Evolutionary conservation across 64 coral and sea anemone species (phyloP), one percentile per base, ranked within the genome.

Genomic region (Cladopsammia gracilis): DNA sequence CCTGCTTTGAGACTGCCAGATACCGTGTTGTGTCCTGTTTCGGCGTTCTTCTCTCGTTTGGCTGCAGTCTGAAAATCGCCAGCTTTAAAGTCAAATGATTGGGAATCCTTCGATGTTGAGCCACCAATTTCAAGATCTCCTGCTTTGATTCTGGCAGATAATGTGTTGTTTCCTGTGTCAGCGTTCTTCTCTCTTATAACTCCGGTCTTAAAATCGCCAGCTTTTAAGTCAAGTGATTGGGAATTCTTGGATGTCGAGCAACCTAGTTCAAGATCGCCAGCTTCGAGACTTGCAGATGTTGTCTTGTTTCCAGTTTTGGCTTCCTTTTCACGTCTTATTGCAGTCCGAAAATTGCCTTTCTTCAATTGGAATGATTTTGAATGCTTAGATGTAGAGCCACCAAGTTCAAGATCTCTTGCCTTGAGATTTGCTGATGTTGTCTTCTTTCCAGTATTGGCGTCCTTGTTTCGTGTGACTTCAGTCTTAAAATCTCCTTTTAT

Each of bases 141-240:
- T 26, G 65, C 81, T 61, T 67, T 10, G 16, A 85, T 7, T 13
- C 9, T 64, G 0, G 34, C 81, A 20, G 6, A 42, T 42, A 45
- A 43, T 0, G 59, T 85, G 16, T 44, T 48, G 3, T 85, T 45
- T 10, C 81, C 81, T 44, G 81, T 85, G 0, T 24, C 47, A 2
- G 3, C 14, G 64, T 85, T 62, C 13, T 79, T 88, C 34, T 88
- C 86, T 88, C n/a, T 11, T 15, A 24, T 88, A 3, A 88, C 12
- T 88, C 53, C 86, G 75, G 86, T 88, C 52, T 88, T 18, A 8
- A 88, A 53, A 34, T 73, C 86, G 6, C 86, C 86, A 70, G 34
- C 64, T 70, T 58, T 6, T 57, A 89, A 58, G 16, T 50, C 70
- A 8, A 89, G 2, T 10, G 87, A 76, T 89, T 89, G 62, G 3